phyloP scores from a whole-genome alignment of 2,888 invertebrate species.

The Gortyna flavago region DNA sequence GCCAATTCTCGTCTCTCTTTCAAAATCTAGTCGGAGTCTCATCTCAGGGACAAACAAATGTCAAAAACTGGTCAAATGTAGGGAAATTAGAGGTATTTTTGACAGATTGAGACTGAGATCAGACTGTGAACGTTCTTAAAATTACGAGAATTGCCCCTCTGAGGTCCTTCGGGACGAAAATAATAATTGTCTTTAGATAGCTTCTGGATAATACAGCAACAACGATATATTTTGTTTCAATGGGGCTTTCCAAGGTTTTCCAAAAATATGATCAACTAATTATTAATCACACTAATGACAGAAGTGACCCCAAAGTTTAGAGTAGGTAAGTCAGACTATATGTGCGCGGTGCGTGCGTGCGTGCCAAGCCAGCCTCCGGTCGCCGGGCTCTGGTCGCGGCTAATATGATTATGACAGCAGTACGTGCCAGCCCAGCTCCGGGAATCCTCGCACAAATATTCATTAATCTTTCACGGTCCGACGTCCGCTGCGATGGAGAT shows the following conservation, averaged over 20 bases:
- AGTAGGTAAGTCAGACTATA: slow-evolving; percentile 65
- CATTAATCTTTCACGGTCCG: slow-evolving; percentile 90
- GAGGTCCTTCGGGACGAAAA: not conserved
- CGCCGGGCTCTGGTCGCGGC: slow-evolving; percentile 85
- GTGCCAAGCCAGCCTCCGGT: slow-evolving; percentile 85
- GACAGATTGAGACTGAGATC: too few relatives aligned
- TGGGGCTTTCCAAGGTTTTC: not conserved
- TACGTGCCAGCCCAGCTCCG: slow-evolving; percentile 89
- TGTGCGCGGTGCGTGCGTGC: slow-evolving; percentile 79
- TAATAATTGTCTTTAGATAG: not conserved
- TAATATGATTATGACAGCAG: slow-evolving; percentile 90
- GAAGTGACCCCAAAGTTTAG: slow-evolving; percentile 41
- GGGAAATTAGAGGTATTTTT: too few relatives aligned
- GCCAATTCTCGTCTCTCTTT: too few relatives aligned
- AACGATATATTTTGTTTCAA: not conserved
- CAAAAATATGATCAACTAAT: slow-evolving; percentile 10
- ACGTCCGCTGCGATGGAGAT: slow-evolving; percentile 90
- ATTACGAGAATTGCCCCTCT: too few relatives aligned
- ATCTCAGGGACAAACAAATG: too few relatives aligned
- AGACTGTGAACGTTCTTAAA: too few relatives aligned
- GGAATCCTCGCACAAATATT: slow-evolving; percentile 90
- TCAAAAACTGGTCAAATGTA: too few relatives aligned
- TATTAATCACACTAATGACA: slow-evolving; percentile 30
- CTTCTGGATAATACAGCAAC: not conserved
- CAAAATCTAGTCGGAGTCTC: too few relatives aligned